Evolutionary conservation across 2,797 vertebrate genomes (phyloP).

Genomic region (Argentina silus): DNA sequence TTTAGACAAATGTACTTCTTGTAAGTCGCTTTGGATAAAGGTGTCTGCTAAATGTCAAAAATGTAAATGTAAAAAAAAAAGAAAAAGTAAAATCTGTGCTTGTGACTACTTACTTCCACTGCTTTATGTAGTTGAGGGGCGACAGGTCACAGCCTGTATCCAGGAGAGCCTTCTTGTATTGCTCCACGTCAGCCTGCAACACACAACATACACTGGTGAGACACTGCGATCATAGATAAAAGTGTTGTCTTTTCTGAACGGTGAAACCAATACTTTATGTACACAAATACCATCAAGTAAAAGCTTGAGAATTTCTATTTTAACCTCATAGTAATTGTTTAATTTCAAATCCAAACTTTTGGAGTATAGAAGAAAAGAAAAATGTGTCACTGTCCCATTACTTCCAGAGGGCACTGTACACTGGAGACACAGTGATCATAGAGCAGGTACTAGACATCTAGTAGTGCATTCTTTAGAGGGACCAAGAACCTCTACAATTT

Average conservation of each 20-base stretch:
- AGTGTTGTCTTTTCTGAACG: neutral
- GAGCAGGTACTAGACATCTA: neutral
- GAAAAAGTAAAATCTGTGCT: slow-evolving; percentile 5
- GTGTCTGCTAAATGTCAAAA: too few species aligned
- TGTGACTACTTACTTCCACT: slow-evolving; percentile 91
- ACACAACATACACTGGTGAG: neutral
- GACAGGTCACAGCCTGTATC: slow-evolving; percentile 92
- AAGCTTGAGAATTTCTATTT: too few species aligned
- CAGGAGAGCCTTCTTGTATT: slow-evolving; percentile 90
- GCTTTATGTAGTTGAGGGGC: slow-evolving; percentile 94
- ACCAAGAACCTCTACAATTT: neutral
- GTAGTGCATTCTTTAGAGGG: neutral
- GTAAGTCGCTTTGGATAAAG: too few species aligned
- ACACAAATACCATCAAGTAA: too few species aligned
- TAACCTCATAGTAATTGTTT: too few species aligned
- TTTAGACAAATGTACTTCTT: too few species aligned
- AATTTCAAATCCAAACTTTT: too few species aligned
- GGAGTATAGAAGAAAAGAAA: too few species aligned
- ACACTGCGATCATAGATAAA: neutral
- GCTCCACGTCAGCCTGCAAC: slow-evolving; percentile 91
- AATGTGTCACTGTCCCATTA: too few species aligned
- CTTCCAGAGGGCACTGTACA: too few species aligned
- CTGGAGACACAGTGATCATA: neutral
- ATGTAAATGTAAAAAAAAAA: slow-evolving; percentile 35
- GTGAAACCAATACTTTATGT: too few species aligned